phyloP scores from a whole-genome alignment of 2,797 vertebrate species.

The Carapus acus region DNA sequence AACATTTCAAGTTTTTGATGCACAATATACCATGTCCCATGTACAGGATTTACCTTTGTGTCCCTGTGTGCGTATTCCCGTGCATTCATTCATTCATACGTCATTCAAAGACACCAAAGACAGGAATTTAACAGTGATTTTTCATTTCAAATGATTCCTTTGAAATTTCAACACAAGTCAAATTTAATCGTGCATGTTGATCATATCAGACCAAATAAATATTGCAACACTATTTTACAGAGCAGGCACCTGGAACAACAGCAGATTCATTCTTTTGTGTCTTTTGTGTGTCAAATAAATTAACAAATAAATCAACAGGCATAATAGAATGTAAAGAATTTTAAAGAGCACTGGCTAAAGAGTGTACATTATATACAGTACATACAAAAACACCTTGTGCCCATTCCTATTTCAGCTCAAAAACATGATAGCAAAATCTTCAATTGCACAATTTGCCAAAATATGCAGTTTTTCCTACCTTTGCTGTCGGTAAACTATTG shows the following conservation, averaged over 20 bases:
- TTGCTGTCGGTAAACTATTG: too few relatives aligned
- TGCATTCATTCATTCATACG: too few relatives aligned
- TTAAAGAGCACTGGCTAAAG: slow-evolving; percentile 26
- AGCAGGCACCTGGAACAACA: slow-evolving; percentile 24
- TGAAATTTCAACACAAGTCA: slow-evolving; percentile 28
- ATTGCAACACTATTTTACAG: slow-evolving; percentile 28
- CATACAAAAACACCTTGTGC: slow-evolving; percentile 8
- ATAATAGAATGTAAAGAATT: slow-evolving; percentile 18
- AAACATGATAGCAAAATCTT: slow-evolving; percentile 8
- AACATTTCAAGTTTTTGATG: too few relatives aligned
- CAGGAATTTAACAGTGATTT: too few relatives aligned
- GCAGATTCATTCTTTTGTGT: slow-evolving; percentile 23
- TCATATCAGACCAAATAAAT: too few relatives aligned
- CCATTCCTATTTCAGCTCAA: neutral
- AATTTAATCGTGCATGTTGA: too few relatives aligned
- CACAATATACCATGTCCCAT: too few relatives aligned
- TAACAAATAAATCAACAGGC: slow-evolving; percentile 42
- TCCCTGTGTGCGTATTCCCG: too few relatives aligned
- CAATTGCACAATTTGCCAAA: too few relatives aligned
- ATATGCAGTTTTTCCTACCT: too few relatives aligned
- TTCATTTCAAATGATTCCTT: slow-evolving; percentile 27
- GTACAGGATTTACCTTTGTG: too few relatives aligned
- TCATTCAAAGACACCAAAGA: too few relatives aligned
- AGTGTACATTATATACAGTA: slow-evolving; percentile 10
- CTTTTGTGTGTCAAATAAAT: slow-evolving; percentile 16